Percentiles rank a stretch among this genome's conserved stretches.
phyloP scores from a whole-genome alignment of 2,797 vertebrate species.

The Argentina silus region DNA sequence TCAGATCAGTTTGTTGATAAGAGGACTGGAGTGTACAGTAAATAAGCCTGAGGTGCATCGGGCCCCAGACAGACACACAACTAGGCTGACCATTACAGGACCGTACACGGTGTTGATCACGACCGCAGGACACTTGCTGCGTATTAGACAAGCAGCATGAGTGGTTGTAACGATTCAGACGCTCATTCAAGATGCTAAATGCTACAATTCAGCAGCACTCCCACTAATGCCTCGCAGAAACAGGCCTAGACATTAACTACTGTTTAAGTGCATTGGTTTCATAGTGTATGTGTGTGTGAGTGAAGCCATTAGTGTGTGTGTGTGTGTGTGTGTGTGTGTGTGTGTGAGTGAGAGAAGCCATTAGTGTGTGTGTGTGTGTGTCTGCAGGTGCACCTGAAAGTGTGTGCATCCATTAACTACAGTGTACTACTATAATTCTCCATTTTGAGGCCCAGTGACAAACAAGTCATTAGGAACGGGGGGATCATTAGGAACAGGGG shows the following conservation, averaged over 20 bases:
- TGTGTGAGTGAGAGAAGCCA: too few species aligned
- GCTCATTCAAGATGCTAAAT: not conserved
- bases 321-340: not conserved
- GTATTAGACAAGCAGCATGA: not conserved
- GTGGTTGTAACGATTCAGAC: not conserved
- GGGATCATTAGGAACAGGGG: too few species aligned
- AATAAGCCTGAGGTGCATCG: too few species aligned
- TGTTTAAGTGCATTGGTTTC: too few species aligned
- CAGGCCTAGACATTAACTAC: too few species aligned
- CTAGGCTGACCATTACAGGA: too few species aligned
- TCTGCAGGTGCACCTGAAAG: not conserved
- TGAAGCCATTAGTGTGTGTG: not conserved
- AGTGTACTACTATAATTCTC: not conserved
- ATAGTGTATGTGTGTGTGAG: too few species aligned
- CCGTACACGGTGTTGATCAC: too few species aligned
- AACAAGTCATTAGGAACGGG: conserved; percentile 4
- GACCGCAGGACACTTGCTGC: not conserved
- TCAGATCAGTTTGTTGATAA: not conserved
- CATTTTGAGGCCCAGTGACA: not conserved
- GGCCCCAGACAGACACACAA: too few species aligned
- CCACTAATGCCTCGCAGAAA: not conserved
- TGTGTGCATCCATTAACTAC: conserved; percentile 5
- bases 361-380: not conserved
- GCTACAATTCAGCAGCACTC: not conserved
- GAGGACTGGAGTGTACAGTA: not conserved